Base-by-base conservation (phyloP, 2,888 invertebrate species). In the Dione juno region DNA sequence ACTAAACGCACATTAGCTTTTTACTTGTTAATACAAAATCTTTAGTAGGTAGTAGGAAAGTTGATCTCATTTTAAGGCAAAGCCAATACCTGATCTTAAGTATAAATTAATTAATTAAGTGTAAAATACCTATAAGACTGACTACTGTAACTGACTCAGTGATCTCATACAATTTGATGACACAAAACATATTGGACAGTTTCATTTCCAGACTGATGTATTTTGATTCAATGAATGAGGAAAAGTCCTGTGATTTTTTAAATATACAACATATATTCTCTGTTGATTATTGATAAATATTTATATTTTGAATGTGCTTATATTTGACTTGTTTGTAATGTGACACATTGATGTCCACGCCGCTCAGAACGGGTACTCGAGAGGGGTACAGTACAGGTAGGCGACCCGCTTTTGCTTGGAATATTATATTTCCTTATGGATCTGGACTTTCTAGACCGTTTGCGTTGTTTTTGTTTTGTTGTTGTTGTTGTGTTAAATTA, bases 361-460 rank as follows among this genome's bases (percentile, higher is more conserved):
- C 83, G 90, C 92, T 85, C 86, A 92, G 91, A 88, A 90, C 81
- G 91, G 88, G 82, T 89, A 88, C 80, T 85, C 88, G 86, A 88
- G 90, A 88, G 91, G 84, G 87, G 88, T 88, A 82, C 87, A 87
- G 82, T 87, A 88, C 89, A 91, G 91, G 89, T 92, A 91, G 89
- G 86, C 77, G 77, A 76, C 66, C 75, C 43, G 66, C 78, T 78
- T 79, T 77, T 73, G 69, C 64, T 59, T 68, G 59, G 64, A 40
- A 64, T 61, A 54, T 72, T 63, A 37, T 59, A 43, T 77, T 59
- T 69, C 71, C 58, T 77, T 80, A 78, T 75, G 72, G 71, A 70
- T 77, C 76, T 77, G 75, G 64, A 50, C 66, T 68, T 69, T 75
- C 70, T 76, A 75, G 72, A 58, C 70, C 58, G 64, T 73, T 72